Evolutionary conservation across 2,113 vertebrate species (phyloP), one percentile per base, ranked within the genome.

Genomic region (Odontophorus gujanensis): DNA sequence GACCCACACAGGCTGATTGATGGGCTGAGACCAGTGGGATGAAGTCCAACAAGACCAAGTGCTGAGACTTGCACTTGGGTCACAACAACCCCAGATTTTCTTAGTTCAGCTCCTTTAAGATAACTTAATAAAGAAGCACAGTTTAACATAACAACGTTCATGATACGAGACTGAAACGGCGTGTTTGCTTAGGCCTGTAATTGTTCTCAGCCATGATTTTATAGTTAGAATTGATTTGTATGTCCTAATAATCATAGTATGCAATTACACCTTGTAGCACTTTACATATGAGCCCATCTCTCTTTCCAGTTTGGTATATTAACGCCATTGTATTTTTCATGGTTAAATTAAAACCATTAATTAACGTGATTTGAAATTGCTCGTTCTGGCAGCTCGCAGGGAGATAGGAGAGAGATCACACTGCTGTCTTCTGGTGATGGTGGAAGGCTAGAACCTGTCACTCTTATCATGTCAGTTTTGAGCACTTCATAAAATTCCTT

Each of bases 311-410:
- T 42, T 15, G 3, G 48, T 59, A 30, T 24, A 12, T 82, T 80
- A 80, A 69, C 21, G 3, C 40, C 48, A 7, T 53, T n/a, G 28
- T 62, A 57, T 87, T 93, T 95, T 81, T 78, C 50, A 22, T 20
- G 72, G 36, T 42, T 77, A 91, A 94, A 95, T 93, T 91, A 91
- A 96, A 92, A 80, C 62, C 92, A 82, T 85, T 85, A 87, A 95
- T 94, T 85, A 83, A 45, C n/a, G 9, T 13, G 1, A 50, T 82
- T 85, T 82, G 71, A 58, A 22, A 55, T 74, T 24, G 82, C 90
- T 47, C 5, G 0, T 91, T 80, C 43, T 68, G 66, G 28, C 69
- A 79, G 71, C 43, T 34, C 62, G 61, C 0, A 0, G 66, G 42
- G 63, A n/a, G 53, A 42, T 11, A 26, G 47, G 61, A 68, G 18